Conservation (phyloP, 2,113 vertebrate species). For the Chinchilla lanigera region DNA sequence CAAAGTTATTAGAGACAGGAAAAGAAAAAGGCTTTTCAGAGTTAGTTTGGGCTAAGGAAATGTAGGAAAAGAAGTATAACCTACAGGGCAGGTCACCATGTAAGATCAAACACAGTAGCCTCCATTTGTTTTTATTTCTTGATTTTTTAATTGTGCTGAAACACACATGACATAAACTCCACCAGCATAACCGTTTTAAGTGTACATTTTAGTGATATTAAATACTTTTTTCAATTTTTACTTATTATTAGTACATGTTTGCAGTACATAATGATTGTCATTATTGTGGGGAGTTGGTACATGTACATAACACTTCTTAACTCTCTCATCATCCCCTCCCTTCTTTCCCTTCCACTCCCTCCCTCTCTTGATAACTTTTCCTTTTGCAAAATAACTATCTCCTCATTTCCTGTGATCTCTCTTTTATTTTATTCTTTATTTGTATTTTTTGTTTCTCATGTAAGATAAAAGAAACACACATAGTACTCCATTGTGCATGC, state of each 20-base stretch:
- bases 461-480: not conserved
- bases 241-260: not conserved
- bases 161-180: not conserved
- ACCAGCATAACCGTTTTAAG: not conserved
- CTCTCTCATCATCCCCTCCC: not conserved
- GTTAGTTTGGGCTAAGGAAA: not conserved
- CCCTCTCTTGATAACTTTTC: not conserved
- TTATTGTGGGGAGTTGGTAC: not conserved
- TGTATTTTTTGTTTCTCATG: not conserved
- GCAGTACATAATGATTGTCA: not conserved
- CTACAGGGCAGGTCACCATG: not conserved
- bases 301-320: not conserved
- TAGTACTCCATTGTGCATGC: not conserved
- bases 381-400: not conserved
- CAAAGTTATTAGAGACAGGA: not conserved
- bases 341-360: not conserved
- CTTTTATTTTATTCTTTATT: not conserved
- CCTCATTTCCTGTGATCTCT: not conserved
- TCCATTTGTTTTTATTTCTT: not conserved
- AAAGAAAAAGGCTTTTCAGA: not conserved
- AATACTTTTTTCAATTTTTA: not conserved
- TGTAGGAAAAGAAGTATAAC: not conserved
- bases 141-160: not conserved
- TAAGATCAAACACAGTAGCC: not conserved
- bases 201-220: not conserved